A percentile compares a stretch with the other conserved stretches of the same genome.
Evolutionary conservation across 37 sponge, comb jelly and placozoan species (phyloP).

Genomic region (Theonella swinhoei): DNA sequence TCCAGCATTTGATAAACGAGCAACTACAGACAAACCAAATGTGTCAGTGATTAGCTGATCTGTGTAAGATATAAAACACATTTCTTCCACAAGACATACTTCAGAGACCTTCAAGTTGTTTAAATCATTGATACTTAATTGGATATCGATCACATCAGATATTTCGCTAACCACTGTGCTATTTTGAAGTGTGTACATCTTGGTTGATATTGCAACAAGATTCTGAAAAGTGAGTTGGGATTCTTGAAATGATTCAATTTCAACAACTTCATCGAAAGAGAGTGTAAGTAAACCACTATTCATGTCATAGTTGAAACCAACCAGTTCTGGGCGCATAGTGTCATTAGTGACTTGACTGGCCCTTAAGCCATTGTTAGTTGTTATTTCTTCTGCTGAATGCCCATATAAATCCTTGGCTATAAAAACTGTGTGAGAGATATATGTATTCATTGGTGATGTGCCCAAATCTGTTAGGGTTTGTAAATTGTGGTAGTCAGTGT

Average conservation of each 20-base stretch:
- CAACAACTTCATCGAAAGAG: slow-evolving; percentile 81
- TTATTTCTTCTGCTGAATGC: slow-evolving; percentile 10
- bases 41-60: slow-evolving; percentile 55
- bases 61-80: slow-evolving; percentile 73
- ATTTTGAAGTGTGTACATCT: slow-evolving; percentile 18
- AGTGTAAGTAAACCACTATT: slow-evolving; percentile 61
- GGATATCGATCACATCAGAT: slow-evolving; percentile 45
- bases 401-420: slow-evolving; percentile 62
- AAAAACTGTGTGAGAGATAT: slow-evolving; percentile 37
- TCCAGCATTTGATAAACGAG: slow-evolving; percentile 44
- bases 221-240: slow-evolving; percentile 73
- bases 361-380: slow-evolving; percentile 46
- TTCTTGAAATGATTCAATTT: slow-evolving; percentile 39
- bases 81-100: slow-evolving; percentile 31
- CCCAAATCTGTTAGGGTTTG: slow-evolving; percentile 54
- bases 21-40: slow-evolving; percentile 25
- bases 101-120: slow-evolving; percentile 53
- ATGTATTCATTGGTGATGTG: slow-evolving; percentile 51
- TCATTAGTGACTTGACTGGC: slow-evolving; percentile 52
- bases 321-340: slow-evolving; percentile 57
- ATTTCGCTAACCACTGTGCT: slow-evolving; percentile 28
- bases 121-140: slow-evolving; percentile 64
- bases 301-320: slow-evolving; percentile 70
- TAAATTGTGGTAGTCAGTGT: slow-evolving; percentile 48
- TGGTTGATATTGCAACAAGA: slow-evolving; percentile 4